These are phyloP conservation scores for Drosophila longiperda DNA, from an alignment of 2,888 invertebrate genomes.

Conservation along the genomic window DNA sequence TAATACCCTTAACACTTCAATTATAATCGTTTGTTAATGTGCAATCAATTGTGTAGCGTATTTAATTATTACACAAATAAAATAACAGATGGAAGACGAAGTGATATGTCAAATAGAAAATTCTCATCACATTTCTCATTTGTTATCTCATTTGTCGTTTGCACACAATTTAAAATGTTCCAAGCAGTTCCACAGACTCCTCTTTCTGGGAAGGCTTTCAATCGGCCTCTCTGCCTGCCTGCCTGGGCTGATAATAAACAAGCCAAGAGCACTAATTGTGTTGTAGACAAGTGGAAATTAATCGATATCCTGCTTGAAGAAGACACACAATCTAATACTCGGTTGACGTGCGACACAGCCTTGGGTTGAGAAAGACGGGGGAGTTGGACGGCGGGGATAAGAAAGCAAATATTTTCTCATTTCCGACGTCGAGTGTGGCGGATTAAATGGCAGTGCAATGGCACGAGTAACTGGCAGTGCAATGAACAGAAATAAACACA, in stretches of 20 bases:
- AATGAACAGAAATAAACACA: conserved; percentile 39
- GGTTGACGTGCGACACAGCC: conserved; percentile 36
- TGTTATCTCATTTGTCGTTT: conserved; percentile 45
- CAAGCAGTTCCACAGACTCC: not conserved
- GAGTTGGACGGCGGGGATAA: conserved; percentile 6
- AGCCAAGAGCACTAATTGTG: conserved; percentile 73
- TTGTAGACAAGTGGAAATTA: conserved; percentile 75
- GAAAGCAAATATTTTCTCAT: conserved; percentile 69
- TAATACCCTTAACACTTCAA: not conserved
- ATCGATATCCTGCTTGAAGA: conserved; percentile 74
- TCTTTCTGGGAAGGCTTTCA: conserved; percentile 2
- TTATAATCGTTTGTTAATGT: not conserved
- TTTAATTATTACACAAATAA: conserved; percentile 21
- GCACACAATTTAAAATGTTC: conserved; percentile 56
- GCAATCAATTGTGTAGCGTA: conserved; percentile 5
- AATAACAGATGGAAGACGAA: not conserved
- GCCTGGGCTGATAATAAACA: conserved; percentile 62
- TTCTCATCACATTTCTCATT: conserved; percentile 42
- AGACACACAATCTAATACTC: conserved; percentile 49
- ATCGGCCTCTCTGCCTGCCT: conserved; percentile 17
- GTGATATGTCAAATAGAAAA: conserved; percentile 30
- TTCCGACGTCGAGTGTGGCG: conserved; percentile 62
- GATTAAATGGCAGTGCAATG: conserved; percentile 49
- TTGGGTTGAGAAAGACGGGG: not conserved
- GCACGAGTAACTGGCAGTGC: conserved; percentile 35